Evolutionary conservation across 2,113 vertebrate species (phyloP).

Genomic region (Nyctereutes procyonoides): DNA sequence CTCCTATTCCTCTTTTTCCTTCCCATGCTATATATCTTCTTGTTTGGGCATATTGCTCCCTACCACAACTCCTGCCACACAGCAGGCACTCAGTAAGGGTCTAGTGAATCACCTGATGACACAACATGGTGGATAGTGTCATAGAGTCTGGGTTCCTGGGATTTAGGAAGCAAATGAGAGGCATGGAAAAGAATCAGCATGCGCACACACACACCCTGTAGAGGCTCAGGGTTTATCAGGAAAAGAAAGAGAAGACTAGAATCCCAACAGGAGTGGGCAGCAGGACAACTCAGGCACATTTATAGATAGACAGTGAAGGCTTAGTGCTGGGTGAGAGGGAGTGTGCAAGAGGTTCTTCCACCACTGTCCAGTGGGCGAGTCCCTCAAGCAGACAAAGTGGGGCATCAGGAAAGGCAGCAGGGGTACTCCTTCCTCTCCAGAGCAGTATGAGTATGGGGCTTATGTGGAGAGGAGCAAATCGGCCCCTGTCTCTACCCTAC

Average conservation of each 20-base stretch:
- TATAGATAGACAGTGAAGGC: neutral
- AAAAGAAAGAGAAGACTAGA: neutral
- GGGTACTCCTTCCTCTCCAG: neutral
- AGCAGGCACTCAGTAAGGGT: neutral
- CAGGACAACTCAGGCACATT: neutral
- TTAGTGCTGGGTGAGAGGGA: neutral
- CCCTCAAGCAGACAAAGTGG: neutral
- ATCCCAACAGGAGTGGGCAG: neutral
- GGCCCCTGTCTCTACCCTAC: neutral
- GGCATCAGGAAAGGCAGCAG: neutral
- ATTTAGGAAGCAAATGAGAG: neutral
- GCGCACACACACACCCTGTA: neutral
- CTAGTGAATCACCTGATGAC: neutral
- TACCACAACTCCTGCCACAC: neutral
- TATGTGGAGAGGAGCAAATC: neutral
- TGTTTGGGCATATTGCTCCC: neutral
- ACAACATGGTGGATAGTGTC: neutral
- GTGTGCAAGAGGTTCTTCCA: neutral
- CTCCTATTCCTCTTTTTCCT: neutral
- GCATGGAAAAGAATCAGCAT: neutral
- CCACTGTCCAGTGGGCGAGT: too few relatives aligned
- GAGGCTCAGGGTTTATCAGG: neutral
- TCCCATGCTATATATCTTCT: neutral
- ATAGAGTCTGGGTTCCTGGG: neutral
- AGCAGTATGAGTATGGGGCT: neutral